A percentile compares a stretch with the other conserved stretches of the same genome.
These are phyloP conservation scores for Ibidorhyncha struthersii DNA, from an alignment of 2,113 vertebrate species.

Conservation along the genomic window DNA sequence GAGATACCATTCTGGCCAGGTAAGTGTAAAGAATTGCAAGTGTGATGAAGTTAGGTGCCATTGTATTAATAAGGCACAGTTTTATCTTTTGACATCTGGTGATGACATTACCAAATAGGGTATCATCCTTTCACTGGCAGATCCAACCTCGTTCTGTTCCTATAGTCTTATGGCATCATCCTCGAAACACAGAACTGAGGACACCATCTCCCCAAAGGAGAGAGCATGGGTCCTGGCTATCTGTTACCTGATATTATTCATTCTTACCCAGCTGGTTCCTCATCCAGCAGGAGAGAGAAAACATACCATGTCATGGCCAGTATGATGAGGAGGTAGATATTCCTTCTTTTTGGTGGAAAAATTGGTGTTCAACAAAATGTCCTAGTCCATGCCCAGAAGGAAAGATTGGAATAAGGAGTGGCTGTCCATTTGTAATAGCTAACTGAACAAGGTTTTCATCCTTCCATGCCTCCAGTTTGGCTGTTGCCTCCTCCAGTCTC, in stretches of 20 bases:
- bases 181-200: neutral
- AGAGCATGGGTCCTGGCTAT: neutral
- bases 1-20: neutral
- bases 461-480: neutral
- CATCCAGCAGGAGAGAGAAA: neutral
- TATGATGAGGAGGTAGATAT: accelerated
- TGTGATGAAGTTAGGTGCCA: neutral
- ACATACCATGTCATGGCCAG: neutral
- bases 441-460: neutral
- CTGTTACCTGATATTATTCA: neutral
- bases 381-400: neutral
- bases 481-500: neutral
- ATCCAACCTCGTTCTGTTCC: neutral
- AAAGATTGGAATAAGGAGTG: neutral
- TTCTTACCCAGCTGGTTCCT: neutral
- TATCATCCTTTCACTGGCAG: neutral
- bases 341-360: neutral
- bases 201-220: neutral
- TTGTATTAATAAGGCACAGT: neutral
- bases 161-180: neutral
- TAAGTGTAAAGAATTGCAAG: neutral
- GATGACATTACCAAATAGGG: neutral
- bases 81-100: neutral
- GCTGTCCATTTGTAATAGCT: neutral
- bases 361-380: neutral